Percentiles rank a stretch among this genome's conserved stretches.
These are phyloP conservation scores for Crotophaga sulcirostris DNA, from an alignment of 2,113 vertebrate genomes.

Conservation along the genomic window DNA sequence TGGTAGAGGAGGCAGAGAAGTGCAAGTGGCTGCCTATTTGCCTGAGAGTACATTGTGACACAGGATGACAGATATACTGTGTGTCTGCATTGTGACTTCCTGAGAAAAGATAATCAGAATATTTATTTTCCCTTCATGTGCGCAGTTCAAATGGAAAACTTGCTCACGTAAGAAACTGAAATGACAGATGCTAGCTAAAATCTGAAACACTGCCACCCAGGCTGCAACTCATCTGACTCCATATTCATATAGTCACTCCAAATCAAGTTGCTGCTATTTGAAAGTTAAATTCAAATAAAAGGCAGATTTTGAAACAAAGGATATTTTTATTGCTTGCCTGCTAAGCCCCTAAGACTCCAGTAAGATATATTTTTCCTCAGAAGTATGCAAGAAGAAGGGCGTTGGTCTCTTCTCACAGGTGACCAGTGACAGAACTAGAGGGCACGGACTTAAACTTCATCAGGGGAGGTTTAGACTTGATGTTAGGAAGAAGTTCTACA, in stretches of 20 bases:
- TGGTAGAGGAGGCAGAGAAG: not conserved
- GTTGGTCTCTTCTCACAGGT: no score
- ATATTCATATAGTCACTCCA: not conserved
- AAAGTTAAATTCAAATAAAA: not conserved
- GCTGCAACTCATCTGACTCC: not conserved
- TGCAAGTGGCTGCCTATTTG: not conserved
- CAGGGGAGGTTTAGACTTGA: no score
- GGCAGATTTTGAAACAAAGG: not conserved
- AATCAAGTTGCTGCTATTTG: not conserved
- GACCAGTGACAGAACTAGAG: no score
- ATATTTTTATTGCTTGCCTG: not conserved
- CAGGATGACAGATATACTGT: not conserved
- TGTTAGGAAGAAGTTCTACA: no score
- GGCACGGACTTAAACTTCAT: no score
- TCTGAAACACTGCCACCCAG: not conserved
- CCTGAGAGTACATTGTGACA: not conserved
- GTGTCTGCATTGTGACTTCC: not conserved
- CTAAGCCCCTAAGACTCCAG: not conserved
- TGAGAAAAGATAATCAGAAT: not conserved
- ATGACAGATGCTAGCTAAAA: not conserved
- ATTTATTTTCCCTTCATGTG: not conserved
- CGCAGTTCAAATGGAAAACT: not conserved
- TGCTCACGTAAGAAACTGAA: not conserved
- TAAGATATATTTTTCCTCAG: not conserved
- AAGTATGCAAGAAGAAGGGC: no score